Percentiles rank a stretch among this genome's conserved stretches.
phyloP scores from a whole-genome alignment of 2,113 vertebrate species.

The Phocoena phocoena region DNA sequence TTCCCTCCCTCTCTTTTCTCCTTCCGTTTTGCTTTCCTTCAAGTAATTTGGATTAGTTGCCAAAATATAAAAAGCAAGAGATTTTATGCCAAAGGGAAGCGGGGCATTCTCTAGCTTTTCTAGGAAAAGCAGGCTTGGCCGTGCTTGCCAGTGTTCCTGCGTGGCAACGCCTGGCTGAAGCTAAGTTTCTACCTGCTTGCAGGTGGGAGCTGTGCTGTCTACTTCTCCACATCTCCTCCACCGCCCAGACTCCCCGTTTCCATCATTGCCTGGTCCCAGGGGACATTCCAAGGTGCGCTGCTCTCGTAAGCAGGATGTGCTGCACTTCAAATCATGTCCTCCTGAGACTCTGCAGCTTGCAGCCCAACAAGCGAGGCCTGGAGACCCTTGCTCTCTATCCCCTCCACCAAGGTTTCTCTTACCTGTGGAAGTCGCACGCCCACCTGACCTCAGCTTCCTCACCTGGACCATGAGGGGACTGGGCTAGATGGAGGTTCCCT shows the following conservation, averaged over 20 bases:
- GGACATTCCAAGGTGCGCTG: background rate
- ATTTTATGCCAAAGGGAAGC: background rate
- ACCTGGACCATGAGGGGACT: background rate
- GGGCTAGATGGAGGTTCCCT: no score
- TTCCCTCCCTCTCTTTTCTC: rapidly evolving
- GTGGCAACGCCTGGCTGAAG: rapidly evolving
- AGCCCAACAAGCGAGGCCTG: background rate
- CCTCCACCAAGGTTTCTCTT: background rate
- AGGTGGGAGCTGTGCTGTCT: background rate
- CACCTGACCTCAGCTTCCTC: background rate
- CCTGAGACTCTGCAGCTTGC: rapidly evolving
- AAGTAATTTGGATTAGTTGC: background rate
- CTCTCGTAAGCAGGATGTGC: background rate
- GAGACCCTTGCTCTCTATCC: background rate
- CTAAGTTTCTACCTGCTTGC: background rate
- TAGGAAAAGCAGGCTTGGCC: background rate
- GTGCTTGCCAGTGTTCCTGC: rapidly evolving
- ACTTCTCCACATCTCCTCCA: rapidly evolving
- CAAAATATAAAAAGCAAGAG: background rate
- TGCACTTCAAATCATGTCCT: background rate
- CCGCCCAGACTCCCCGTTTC: background rate
- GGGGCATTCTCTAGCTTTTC: background rate
- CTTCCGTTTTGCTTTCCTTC: background rate
- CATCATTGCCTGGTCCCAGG: background rate
- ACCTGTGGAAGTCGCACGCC: no score